Evolutionary conservation across 2,113 vertebrate species (phyloP).

Genomic region (Hippocampus barbouri): DNA sequence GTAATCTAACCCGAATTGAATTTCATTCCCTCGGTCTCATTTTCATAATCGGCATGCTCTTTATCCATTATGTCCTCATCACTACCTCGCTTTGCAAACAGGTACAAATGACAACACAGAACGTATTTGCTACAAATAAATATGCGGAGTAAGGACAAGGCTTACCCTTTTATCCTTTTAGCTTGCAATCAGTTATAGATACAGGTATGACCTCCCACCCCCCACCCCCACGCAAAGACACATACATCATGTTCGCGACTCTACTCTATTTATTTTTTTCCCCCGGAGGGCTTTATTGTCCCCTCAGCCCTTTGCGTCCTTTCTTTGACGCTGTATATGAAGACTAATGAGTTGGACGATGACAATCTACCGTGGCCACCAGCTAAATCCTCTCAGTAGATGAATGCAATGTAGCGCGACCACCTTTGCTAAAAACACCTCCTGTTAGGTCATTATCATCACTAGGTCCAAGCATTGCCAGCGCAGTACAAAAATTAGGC

Average conservation of each 20-base stretch:
- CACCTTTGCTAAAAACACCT: slow-evolving; percentile 6
- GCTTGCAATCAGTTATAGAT: slow-evolving; percentile 29
- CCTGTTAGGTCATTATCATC: slow-evolving; percentile 1
- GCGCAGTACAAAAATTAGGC: not conserved
- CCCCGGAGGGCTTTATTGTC: slow-evolving; percentile 6
- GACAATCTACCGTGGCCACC: not conserved
- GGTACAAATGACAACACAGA: slow-evolving; percentile 7
- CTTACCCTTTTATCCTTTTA: slow-evolving; percentile 45
- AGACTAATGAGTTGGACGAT: slow-evolving; percentile 28
- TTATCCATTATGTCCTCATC: slow-evolving; percentile 17
- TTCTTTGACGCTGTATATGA: slow-evolving; percentile 1
- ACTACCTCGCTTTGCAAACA: slow-evolving; percentile 7
- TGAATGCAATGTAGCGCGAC: not conserved
- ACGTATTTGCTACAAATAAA: slow-evolving; percentile 23
- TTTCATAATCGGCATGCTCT: slow-evolving; percentile 27
- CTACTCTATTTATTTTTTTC: not conserved
- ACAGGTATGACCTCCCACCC: slow-evolving; percentile 5
- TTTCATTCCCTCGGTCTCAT: slow-evolving; percentile 10
- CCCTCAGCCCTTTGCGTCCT: not conserved
- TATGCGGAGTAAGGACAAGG: slow-evolving; percentile 20
- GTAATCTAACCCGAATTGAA: slow-evolving; percentile 12
- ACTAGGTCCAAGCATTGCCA: not conserved
- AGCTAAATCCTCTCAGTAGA: slow-evolving; percentile 21
- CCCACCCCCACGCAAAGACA: not conserved
- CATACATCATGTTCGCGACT: slow-evolving; percentile 15